Evolutionary conservation across 2,797 vertebrate genomes (phyloP).

Genomic region (Champsocephalus gunnari): DNA sequence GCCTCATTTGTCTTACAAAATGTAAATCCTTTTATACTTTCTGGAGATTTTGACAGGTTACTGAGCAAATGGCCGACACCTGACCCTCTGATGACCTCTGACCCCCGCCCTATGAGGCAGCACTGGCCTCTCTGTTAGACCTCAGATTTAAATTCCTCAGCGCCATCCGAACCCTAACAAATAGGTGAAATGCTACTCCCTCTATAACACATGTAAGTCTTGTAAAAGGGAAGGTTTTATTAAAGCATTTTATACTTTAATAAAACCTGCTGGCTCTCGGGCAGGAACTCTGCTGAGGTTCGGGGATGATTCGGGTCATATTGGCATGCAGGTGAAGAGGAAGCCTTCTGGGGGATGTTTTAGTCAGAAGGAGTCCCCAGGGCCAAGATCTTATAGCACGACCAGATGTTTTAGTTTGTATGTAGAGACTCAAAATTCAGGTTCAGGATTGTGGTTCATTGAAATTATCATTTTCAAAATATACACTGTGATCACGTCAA

Average conservation of each 20-base stretch:
- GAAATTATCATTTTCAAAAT: constrained; percentile 80
- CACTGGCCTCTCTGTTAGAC: constrained; percentile 25
- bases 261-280: constrained; percentile 13
- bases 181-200: constrained; percentile 21
- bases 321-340: constrained; percentile 65
- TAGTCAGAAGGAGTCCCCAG: constrained; percentile 60
- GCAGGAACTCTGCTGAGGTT: constrained; percentile 39
- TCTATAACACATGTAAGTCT: constrained; percentile 28
- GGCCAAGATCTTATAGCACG: constrained; percentile 68
- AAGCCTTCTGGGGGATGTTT: constrained; percentile 60
- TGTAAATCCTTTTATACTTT: constrained; percentile 5
- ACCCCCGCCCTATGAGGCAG: constrained; percentile 48
- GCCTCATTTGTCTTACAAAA: not conserved
- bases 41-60: constrained; percentile 20
- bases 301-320: constrained; percentile 60
- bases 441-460: constrained; percentile 57
- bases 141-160: constrained; percentile 47
- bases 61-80: constrained; percentile 23
- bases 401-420: constrained; percentile 77
- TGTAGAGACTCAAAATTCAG: constrained; percentile 48
- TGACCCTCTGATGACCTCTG: constrained; percentile 51
- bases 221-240: constrained; percentile 19
- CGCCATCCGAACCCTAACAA: constrained; percentile 28
- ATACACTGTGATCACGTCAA: constrained; percentile 67
- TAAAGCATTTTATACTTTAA: not conserved